Evolutionary conservation across 1,140 invertebrate genomes (phyloP).

Genomic region (Drosophila jambulina): DNA sequence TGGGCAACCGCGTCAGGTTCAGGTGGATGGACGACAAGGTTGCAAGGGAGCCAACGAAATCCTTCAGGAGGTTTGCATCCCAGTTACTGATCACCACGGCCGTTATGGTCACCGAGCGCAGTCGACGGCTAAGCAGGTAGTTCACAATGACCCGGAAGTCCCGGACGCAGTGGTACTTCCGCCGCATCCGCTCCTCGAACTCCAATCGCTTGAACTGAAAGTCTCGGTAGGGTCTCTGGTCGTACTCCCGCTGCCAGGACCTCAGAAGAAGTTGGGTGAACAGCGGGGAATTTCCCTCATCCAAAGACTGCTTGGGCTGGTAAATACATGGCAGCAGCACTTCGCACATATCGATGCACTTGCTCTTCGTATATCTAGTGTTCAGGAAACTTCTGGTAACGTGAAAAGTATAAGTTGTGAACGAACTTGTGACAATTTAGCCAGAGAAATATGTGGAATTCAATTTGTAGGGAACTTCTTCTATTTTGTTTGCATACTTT

Average conservation of each 20-base stretch:
- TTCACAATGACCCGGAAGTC: constrained; percentile 65
- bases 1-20: constrained; percentile 61
- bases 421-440: constrained; percentile 34
- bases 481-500: constrained; percentile 21
- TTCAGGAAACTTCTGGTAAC: background rate
- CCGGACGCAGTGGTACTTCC: constrained; percentile 50
- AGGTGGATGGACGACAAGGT: constrained; percentile 49
- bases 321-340: constrained; percentile 35
- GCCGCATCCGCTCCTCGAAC: constrained; percentile 68
- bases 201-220: constrained; percentile 63
- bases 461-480: background rate
- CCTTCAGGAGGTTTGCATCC: constrained; percentile 40
- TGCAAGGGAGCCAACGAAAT: constrained; percentile 49
- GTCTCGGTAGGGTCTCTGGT: constrained; percentile 62
- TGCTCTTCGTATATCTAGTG: background rate
- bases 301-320: background rate
- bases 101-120: constrained; percentile 39
- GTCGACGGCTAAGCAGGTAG: constrained; percentile 37
- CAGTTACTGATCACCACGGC: constrained; percentile 37
- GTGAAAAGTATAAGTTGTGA: background rate
- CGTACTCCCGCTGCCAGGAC: constrained; percentile 82
- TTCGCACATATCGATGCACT: constrained; percentile 54
- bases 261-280: constrained; percentile 59
- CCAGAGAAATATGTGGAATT: background rate
- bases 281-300: constrained; percentile 3